Conservation (phyloP, 2,113 vertebrate genomes). For the Galeopterus variegatus region DNA sequence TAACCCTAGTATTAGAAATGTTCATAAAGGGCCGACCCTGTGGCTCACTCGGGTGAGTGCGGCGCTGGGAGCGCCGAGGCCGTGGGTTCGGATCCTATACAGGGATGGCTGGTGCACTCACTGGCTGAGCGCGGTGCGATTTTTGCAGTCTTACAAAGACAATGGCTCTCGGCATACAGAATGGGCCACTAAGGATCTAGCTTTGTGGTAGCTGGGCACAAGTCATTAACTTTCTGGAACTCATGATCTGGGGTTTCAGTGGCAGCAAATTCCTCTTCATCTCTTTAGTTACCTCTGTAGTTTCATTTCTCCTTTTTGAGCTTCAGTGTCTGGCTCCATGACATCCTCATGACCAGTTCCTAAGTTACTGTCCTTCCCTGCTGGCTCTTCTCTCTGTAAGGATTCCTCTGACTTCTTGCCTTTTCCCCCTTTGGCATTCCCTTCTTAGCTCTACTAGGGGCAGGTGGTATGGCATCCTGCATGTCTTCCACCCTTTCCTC, state of each 20-base stretch:
- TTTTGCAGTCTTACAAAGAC: not conserved
- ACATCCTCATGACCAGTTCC: not conserved
- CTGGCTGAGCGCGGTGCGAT: no score
- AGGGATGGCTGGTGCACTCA: no score
- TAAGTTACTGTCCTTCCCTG: not conserved
- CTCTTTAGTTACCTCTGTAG: not conserved
- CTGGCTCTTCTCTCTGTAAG: not conserved
- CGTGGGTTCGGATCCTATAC: no score
- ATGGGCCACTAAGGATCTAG: not conserved
- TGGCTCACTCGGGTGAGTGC: no score
- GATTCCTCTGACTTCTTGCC: not conserved
- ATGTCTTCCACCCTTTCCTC: not conserved
- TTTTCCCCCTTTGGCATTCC: not conserved
- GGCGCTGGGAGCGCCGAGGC: no score
- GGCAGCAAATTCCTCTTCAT: not conserved
- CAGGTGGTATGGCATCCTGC: not conserved
- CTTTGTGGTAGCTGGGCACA: not conserved
- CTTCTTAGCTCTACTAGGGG: not conserved
- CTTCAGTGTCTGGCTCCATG: not conserved
- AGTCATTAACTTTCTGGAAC: not conserved
- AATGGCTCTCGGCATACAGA: not conserved
- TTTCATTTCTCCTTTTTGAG: not conserved
- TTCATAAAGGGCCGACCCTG: not conserved
- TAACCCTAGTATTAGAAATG: not conserved
- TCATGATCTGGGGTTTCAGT: not conserved